Evolutionary conservation across 2,797 vertebrate species (phyloP), one percentile per base, ranked within the genome.

Genomic region (Mus minutoides): DNA sequence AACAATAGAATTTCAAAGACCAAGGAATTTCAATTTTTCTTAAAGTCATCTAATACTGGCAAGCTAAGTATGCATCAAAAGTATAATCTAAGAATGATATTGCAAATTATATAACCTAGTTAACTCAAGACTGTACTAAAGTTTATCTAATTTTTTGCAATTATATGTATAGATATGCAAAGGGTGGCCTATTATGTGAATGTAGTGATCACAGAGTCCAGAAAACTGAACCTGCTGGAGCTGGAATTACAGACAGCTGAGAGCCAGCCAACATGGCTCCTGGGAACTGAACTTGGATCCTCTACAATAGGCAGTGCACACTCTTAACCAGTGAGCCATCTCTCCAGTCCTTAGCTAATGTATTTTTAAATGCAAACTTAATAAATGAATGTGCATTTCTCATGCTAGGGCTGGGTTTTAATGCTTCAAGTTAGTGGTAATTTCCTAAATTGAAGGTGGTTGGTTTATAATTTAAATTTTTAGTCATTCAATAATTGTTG

Each of bases 41-140:
- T 92, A 85, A 60, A 40, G 6, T 82, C 14, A 17, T 95, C 73
- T 92, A 89, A 84, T 77, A 83, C 8, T 22, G 87, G 40, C 16
- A 92, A 87, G 5, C 3, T 79, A 29, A 58, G 49, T 82, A 93
- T 92, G 75, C 8, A 88, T 34, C 24, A 58, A 97, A 96, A 90
- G 16, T 83, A 89, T n/a, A 92, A 86, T 71, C 75, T 60, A 93
- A 40, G 3, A 89, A 87, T 69, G 31, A 67, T 73, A 49, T 7
- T 93, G 19, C 71, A 0, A 73, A 91, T 67, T 22, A 58, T 75
- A 1, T 46, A 78, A 60, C 17, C 79, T 91, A 83, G 67, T 77
- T 60, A 87, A 76, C 24, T 87, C 34, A 90, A 60, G 29, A 4
- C 60, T 79, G 46, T 83, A 78, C 13, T 88, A 34, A 96, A 75